Evolutionary conservation across 2,888 invertebrate genomes (phyloP).

Genomic region (Perdita meconis): DNA sequence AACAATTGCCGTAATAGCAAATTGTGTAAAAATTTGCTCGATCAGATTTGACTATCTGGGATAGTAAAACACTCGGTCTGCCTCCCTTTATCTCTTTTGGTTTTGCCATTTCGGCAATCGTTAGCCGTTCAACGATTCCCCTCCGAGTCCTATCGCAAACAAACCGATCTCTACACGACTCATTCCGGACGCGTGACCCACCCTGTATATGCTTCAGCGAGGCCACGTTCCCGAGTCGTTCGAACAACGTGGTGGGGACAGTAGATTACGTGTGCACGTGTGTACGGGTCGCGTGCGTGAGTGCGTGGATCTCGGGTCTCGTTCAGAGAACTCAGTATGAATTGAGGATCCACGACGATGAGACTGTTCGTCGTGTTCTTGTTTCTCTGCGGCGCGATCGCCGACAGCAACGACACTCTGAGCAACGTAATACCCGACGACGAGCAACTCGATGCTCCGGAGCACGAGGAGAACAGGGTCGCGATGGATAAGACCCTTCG

Average conservation of each 20-base stretch:
- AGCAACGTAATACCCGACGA: constrained; percentile 45
- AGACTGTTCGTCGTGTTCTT: constrained; percentile 31
- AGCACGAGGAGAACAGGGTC: background rate
- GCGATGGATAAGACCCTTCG: constrained; percentile 56
- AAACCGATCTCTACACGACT: too few species aligned
- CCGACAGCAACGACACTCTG: constrained; percentile 37
- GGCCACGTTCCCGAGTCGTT: constrained; percentile 6
- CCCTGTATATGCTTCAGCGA: background rate
- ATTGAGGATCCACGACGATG: constrained; percentile 24
- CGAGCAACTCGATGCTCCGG: constrained; percentile 11
- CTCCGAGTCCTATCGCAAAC: too few species aligned
- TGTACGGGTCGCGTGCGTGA: too few species aligned
- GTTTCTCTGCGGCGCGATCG: constrained; percentile 33
- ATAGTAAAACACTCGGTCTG: too few species aligned
- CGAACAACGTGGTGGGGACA: constrained; percentile 19
- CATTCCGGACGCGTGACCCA: background rate
- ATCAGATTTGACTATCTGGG: too few species aligned
- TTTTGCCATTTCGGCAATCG: too few species aligned
- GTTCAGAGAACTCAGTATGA: constrained; percentile 40
- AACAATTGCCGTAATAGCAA: too few species aligned
- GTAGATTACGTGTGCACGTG: constrained; percentile 39
- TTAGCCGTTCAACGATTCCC: too few species aligned
- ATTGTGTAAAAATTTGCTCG: too few species aligned
- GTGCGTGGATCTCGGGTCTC: constrained; percentile 23
- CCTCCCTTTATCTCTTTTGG: too few species aligned